phyloP scores from a whole-genome alignment of 2,113 vertebrate genomes.

The Corythoichthys haematopterus region DNA sequence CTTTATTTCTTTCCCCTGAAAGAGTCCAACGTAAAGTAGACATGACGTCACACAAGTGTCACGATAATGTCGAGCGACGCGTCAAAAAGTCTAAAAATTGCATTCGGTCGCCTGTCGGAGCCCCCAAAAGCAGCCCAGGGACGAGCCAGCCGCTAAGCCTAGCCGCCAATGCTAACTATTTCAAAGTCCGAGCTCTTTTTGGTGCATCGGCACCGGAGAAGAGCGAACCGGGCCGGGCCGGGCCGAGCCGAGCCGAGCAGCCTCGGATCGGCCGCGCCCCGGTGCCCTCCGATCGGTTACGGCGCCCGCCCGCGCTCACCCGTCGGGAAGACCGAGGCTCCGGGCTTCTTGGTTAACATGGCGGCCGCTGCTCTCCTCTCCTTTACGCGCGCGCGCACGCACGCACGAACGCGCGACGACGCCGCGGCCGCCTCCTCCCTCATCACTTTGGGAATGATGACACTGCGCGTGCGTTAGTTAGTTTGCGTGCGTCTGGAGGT shows the following conservation, averaged over 20 bases:
- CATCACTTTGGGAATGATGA: slow-evolving; percentile 9
- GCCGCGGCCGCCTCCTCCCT: slow-evolving; percentile 72
- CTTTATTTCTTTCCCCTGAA: not conserved
- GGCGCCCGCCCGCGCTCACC: slow-evolving; percentile 73
- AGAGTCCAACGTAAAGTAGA: not conserved
- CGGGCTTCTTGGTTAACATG: slow-evolving; percentile 97
- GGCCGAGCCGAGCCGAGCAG: not conserved
- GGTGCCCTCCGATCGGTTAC: slow-evolving; percentile 8
- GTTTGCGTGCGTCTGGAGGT: too few relatives aligned
- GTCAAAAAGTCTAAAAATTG: not conserved
- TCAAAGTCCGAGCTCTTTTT: too few relatives aligned
- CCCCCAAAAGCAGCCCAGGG: not conserved
- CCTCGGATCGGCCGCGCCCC: slow-evolving; percentile 12
- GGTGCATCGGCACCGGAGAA: not conserved
- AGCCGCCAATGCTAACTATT: not conserved
- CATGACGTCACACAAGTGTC: not conserved
- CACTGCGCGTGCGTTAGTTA: too few relatives aligned
- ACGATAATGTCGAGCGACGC: not conserved
- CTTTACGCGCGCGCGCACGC: slow-evolving; percentile 11
- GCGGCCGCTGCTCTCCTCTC: slow-evolving; percentile 82
- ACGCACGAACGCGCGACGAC: slow-evolving; percentile 63
- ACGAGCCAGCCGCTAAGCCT: not conserved
- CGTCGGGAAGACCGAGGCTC: slow-evolving; percentile 78
- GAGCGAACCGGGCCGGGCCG: not conserved
- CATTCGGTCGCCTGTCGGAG: not conserved